Base-by-base conservation (phyloP, 2,113 vertebrate species). In the Saccopteryx leptura region DNA sequence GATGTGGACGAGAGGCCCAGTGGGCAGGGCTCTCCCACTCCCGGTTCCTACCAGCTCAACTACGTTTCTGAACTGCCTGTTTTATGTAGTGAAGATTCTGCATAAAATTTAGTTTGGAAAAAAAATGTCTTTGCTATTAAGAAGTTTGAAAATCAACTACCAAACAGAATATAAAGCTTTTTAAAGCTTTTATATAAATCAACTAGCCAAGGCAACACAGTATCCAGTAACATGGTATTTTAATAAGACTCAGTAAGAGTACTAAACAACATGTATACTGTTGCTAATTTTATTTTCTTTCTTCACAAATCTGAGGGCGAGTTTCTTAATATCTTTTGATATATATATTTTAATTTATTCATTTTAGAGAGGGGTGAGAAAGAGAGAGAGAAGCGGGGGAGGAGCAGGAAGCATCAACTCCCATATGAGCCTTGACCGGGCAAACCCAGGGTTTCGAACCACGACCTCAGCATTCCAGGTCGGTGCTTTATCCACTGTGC, bases 211-310 rank as follows among this genome's bases (percentile, higher is more conserved):
- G 23, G 52, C 52, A 90, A 68, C 33, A 79, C 0, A 75, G 24
- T 76, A 85, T 7, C 17, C 4, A 61, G 9, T 68, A 76, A 52
- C 31, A 69, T 46, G 17, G 52, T 28, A 24, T 24, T 48, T 66
- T 76, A 65, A 75, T 9, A 28, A 19, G 9, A 81, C 24, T 58
- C 28, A 81, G n/a, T 65, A 66, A 26, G 23, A 63, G 14, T 83
- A 3, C 23, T 68, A 83, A 39, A 39, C 39, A 39, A 39, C 39
- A 93, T 11, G 33, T 58, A n/a, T 48, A 69, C 52, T 21, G 7
- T 39, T 69, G 11, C 28, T 50, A 85, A 75, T 74, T 92, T 86
- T 81, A 75, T 60, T 90, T 72, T 71, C 50, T 88, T 90, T 86
- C 66, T 84, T 85, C 58, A 76, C 39, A 84, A 79, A 82, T 79